Conservation (phyloP, 2,797 vertebrate genomes). For the Australoheros facetus region DNA sequence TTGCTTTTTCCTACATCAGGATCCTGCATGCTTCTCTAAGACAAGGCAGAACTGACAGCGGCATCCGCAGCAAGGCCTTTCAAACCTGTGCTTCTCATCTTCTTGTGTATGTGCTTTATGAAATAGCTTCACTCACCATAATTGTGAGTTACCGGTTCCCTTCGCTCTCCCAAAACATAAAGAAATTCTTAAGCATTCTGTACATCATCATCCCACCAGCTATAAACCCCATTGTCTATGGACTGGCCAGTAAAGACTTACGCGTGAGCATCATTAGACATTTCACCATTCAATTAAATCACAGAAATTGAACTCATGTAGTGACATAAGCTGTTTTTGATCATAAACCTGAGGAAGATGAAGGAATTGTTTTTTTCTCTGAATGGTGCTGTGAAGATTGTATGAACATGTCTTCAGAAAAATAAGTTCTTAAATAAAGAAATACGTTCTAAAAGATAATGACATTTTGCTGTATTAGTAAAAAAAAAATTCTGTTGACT, state of each 20-base stretch:
- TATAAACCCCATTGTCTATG: constrained; percentile 61
- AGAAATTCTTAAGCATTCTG: constrained; percentile 51
- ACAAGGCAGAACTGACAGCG: background rate
- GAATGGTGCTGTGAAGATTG: too few species aligned
- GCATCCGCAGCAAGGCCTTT: constrained; percentile 40
- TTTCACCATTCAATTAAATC: background rate
- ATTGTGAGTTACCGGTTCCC: constrained; percentile 39
- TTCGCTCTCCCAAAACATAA: constrained; percentile 30
- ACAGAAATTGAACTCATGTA: background rate
- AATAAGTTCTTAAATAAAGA: too few species aligned
- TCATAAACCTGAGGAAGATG: too few species aligned
- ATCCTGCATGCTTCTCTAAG: constrained; percentile 47
- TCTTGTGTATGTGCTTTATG: background rate
- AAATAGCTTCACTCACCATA: constrained; percentile 17
- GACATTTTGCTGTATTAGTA: too few species aligned
- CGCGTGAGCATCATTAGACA: background rate
- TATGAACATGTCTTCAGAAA: too few species aligned
- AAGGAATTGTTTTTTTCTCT: too few species aligned
- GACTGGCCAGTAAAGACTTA: constrained; percentile 57
- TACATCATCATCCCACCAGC: constrained; percentile 45
- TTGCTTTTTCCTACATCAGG: constrained; percentile 57
- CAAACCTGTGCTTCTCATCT: constrained; percentile 44
- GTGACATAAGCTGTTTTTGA: background rate
- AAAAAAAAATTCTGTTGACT: too few species aligned
- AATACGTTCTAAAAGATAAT: too few species aligned